Percentiles rank a stretch among this genome's conserved stretches.
phyloP scores from a whole-genome alignment of 2,797 vertebrate species.

The Chaetophractus vellerosus region DNA sequence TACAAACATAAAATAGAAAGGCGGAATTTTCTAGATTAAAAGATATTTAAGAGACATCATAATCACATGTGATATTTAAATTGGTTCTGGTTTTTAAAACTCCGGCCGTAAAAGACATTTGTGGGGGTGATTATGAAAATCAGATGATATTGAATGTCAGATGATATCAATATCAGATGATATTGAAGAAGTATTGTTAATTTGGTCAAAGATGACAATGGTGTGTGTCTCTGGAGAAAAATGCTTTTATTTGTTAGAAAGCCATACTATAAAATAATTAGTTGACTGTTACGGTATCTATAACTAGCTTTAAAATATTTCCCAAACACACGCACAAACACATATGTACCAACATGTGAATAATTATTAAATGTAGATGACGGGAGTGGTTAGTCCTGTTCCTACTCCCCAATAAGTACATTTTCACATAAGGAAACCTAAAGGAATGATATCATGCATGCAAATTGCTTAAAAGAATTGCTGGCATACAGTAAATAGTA shows the following conservation, averaged over 20 bases:
- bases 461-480: constrained; percentile 25
- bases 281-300: background rate
- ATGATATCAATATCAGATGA: background rate
- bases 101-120: background rate
- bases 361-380: background rate
- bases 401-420: background rate
- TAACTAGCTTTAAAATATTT: constrained; percentile 18
- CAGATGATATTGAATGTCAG: background rate
- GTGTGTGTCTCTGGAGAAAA: background rate
- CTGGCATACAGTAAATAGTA: constrained; percentile 13
- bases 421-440: background rate
- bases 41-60: constrained; percentile 1
- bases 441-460: background rate
- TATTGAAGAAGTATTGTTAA: background rate
- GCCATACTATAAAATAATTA: constrained; percentile 17
- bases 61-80: background rate
- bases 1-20: background rate
- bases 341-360: background rate
- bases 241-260: background rate
- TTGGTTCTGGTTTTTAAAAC: constrained; percentile 59
- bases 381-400: background rate
- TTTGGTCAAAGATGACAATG: background rate
- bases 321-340: background rate
- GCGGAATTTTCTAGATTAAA: constrained; percentile 53
- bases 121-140: background rate